phyloP scores from a whole-genome alignment of 2,797 vertebrate species.

The Thaleichthys pacificus region DNA sequence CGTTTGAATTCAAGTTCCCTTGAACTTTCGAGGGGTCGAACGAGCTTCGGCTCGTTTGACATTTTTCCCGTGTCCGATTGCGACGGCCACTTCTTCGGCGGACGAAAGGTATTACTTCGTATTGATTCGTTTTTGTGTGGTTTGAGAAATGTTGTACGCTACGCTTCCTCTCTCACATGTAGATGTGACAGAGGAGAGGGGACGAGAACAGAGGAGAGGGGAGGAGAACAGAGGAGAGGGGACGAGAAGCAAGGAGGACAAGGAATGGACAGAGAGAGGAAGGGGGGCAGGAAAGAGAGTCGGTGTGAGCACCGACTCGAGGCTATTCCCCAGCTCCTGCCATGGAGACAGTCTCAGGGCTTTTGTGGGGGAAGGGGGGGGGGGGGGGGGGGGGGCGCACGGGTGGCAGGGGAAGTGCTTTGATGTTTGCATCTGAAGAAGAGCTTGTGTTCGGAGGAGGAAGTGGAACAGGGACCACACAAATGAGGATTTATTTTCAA shows the following conservation, averaged over 20 bases:
- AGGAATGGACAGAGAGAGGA: background rate
- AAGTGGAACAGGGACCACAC: background rate
- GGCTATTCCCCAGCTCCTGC: too few species aligned
- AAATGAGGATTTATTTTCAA: too few species aligned
- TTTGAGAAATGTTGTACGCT: too few species aligned
- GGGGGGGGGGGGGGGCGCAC: background rate
- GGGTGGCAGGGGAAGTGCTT: background rate
- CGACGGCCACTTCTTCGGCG: too few species aligned
- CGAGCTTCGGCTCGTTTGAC: too few species aligned
- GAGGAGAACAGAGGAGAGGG: background rate
- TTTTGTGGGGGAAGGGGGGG: background rate
- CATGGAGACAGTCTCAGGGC: too few species aligned
- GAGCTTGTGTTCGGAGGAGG: background rate
- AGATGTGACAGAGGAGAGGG: background rate
- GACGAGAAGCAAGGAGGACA: background rate
- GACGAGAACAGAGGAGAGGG: background rate
- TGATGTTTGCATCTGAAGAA: slow-evolving; percentile 13
- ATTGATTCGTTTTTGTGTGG: background rate
- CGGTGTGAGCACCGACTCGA: too few species aligned
- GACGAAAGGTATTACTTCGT: background rate
- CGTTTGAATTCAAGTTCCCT: too few species aligned
- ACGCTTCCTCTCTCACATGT: too few species aligned
- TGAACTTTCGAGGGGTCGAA: too few species aligned
- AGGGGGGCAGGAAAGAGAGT: background rate
- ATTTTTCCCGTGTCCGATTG: too few species aligned